Base-by-base conservation (phyloP, 2,797 vertebrate species). In the Austrolebias charrua region DNA sequence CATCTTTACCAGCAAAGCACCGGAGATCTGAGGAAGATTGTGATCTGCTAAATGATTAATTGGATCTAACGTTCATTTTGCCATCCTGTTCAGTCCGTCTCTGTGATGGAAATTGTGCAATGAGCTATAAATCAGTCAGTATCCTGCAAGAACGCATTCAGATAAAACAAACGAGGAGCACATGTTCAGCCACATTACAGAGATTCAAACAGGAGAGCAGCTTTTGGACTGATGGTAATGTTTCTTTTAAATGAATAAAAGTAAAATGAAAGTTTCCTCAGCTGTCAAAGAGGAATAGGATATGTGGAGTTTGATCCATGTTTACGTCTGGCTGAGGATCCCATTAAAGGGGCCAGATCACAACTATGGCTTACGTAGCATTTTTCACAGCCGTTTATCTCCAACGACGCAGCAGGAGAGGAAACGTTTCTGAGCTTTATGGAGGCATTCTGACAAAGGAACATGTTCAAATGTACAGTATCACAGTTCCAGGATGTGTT, bases 321-420 rank as follows among this genome's bases (percentile, higher is more conserved):
- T 66, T 68, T 24, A 50, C 64, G 52, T 68, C 56, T 56, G 56
- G 50, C 51, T 33, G 47, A 24, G 56, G 40, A 53, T 51, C 31
- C 49, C 52, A 53, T 51, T 45, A 59, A 69, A 29, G 46, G 12
- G 14, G 13, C 40, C 53, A 55, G 46, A 70, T 20, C 50, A 59
- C 71, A 44, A 63, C 44, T 19, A 62, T 67, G 67, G 79, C 43
- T 63, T 74, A 31, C 63, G 53, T 55, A 46, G 50, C 77, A 73
- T 75, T 64, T 24, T 61, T 72, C 55, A 79, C 57, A 59, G 47
- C 59, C 29, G 46, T 71, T 76, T 73, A 70, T 81, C 50, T 66
- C 14, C 40, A 15, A 7, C 35, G 55, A 35, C 53, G 48, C 42
- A 1, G 13, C 50, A 43, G 53, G 12, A 24, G 38, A 14, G 4